Conservation (phyloP, 2,797 vertebrate genomes). For the Dendrocincla tyrannina region DNA sequence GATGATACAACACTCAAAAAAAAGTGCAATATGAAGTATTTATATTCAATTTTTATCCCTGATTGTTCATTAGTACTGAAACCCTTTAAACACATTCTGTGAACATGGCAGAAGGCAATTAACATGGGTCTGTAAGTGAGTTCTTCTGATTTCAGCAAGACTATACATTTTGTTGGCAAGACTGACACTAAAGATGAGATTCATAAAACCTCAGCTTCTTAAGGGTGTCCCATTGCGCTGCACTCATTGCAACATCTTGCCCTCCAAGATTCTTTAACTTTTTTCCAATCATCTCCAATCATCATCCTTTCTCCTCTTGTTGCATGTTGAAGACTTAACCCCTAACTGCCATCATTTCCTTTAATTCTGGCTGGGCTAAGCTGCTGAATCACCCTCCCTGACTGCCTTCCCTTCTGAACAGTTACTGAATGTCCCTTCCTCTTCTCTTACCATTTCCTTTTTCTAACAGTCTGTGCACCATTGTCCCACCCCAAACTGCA, state of each 20-base stretch:
- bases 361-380: not conserved
- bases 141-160: not conserved
- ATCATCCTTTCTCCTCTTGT: not conserved
- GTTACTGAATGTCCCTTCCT: not conserved
- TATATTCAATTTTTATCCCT: not conserved
- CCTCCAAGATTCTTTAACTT: not conserved
- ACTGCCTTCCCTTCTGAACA: not conserved
- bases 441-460: not conserved
- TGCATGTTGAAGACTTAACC: not conserved
- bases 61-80: not conserved
- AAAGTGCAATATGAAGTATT: not conserved
- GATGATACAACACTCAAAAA: not conserved
- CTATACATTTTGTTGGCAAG: not conserved
- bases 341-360: not conserved
- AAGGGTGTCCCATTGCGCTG: not conserved
- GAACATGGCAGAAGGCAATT: not conserved
- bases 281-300: not conserved
- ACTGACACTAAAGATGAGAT: not conserved
- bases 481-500: not conserved
- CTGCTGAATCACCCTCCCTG: not conserved
- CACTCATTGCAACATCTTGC: not conserved
- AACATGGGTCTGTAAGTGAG: not conserved
- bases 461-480: not conserved
- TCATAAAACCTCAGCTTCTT: not conserved
- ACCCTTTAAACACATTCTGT: not conserved